A percentile compares a stretch with the other conserved stretches of the same genome.
Evolutionary conservation across 2,113 vertebrate species (phyloP).

Genomic region (Eulemur rufifrons): DNA sequence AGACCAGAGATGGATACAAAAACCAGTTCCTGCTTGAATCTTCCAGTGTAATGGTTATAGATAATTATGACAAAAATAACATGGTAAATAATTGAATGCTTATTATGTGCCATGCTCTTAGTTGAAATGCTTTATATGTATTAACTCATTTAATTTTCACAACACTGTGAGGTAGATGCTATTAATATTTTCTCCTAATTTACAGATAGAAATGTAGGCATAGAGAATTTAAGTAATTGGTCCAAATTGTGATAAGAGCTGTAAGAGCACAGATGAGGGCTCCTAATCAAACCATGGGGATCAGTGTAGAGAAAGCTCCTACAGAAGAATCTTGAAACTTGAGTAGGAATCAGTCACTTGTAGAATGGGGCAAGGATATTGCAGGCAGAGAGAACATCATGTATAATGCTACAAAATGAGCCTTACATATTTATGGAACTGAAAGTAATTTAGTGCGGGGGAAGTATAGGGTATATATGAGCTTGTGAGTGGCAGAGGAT

Average conservation of each 20-base stretch:
- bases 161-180: not conserved
- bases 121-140: conserved; percentile 7
- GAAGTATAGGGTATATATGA: not conserved
- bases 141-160: conserved; percentile 12
- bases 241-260: conserved; percentile 18
- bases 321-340: conserved; percentile 34
- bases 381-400: not conserved
- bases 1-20: not conserved
- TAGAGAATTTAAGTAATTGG: not conserved
- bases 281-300: not conserved
- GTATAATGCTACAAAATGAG: conserved; percentile 3
- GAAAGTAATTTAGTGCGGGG: not conserved
- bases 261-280: not conserved
- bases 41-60: not conserved
- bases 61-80: not conserved
- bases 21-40: not conserved
- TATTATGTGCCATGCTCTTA: not conserved
- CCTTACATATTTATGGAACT: not conserved
- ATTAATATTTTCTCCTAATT: conserved; percentile 18
- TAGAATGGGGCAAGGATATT: conserved; percentile 6
- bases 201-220: not conserved
- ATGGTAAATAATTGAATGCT: not conserved
- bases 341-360: conserved; percentile 28
- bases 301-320: not conserved
- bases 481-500: not conserved